These are phyloP conservation scores for Microctonus hyperodae DNA, from an alignment of 2,888 invertebrate genomes.

Conservation along the genomic window DNA sequence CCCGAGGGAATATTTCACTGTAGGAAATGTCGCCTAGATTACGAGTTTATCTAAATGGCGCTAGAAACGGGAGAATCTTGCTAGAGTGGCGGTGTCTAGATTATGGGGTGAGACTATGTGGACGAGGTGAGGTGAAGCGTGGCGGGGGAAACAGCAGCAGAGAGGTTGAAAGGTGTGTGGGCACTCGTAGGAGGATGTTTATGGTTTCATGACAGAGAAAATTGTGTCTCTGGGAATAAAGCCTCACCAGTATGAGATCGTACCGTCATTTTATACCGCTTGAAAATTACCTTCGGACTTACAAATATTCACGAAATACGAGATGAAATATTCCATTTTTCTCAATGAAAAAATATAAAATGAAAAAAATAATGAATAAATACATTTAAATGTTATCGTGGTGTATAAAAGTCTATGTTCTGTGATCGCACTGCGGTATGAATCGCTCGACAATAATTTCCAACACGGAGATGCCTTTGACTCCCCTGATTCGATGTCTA, in stretches of 20 bases:
- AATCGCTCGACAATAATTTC: neutral
- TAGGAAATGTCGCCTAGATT: constrained; percentile 57
- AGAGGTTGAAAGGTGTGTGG: constrained; percentile 19
- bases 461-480: neutral
- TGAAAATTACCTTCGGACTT: constrained; percentile 10
- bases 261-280: constrained; percentile 1
- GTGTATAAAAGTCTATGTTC: neutral
- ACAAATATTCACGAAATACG: neutral
- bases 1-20: constrained; percentile 56
- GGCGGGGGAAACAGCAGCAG: constrained; percentile 25
- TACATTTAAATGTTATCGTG: neutral
- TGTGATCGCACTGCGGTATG: neutral
- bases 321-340: neutral
- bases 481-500: neutral
- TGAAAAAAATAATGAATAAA: neutral
- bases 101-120: constrained; percentile 44
- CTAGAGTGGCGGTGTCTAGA: constrained; percentile 47
- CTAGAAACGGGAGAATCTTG: constrained; percentile 52
- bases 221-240: constrained; percentile 49
- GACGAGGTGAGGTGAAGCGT: constrained; percentile 28
- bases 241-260: constrained; percentile 34
- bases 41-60: constrained; percentile 61
- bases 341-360: neutral
- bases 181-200: constrained; percentile 47
- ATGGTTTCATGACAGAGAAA: constrained; percentile 57